Percentiles rank a stretch among this genome's conserved stretches.
phyloP scores from a whole-genome alignment of 2,797 vertebrate genomes.

The Neostethus bicornis region DNA sequence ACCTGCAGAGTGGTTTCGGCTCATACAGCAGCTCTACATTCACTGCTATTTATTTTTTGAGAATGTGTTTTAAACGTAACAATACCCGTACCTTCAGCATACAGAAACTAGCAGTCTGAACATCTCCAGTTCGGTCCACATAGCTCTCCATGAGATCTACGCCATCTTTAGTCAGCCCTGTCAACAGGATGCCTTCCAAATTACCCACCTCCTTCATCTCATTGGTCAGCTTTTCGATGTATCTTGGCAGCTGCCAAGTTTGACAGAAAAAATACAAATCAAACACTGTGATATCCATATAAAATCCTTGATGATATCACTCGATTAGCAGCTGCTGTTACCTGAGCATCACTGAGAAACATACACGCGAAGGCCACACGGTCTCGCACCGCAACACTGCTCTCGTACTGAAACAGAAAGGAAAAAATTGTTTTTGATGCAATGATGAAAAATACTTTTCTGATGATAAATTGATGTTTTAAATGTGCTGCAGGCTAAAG shows the following conservation, averaged over 20 bases:
- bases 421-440: not conserved
- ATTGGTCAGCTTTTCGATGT: slow-evolving; percentile 93
- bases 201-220: slow-evolving; percentile 98
- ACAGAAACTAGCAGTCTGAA: slow-evolving; percentile 99
- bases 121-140: slow-evolving; percentile 95
- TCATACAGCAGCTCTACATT: not conserved
- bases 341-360: slow-evolving; percentile 94
- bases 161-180: slow-evolving; percentile 96
- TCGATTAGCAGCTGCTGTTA: slow-evolving; percentile 51
- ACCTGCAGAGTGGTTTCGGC: too few relatives aligned
- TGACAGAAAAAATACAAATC: not conserved
- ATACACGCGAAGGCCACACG: slow-evolving; percentile 97
- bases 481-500: too few relatives aligned
- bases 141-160: slow-evolving; percentile 98
- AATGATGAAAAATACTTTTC: not conserved
- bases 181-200: slow-evolving; percentile 95
- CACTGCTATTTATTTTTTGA: not conserved
- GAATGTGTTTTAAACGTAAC: not conserved
- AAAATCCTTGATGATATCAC: not conserved
- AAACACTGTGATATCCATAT: not conserved
- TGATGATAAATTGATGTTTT: too few relatives aligned
- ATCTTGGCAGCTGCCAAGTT: slow-evolving; percentile 87
- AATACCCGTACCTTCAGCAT: slow-evolving; percentile 90
- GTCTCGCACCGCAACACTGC: slow-evolving; percentile 92
- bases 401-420: slow-evolving; percentile 86